A percentile compares a stretch with the other conserved stretches of the same genome.
Evolutionary conservation across 2,888 invertebrate genomes (phyloP).

Genomic region (Rhogogaster chlorosoma): DNA sequence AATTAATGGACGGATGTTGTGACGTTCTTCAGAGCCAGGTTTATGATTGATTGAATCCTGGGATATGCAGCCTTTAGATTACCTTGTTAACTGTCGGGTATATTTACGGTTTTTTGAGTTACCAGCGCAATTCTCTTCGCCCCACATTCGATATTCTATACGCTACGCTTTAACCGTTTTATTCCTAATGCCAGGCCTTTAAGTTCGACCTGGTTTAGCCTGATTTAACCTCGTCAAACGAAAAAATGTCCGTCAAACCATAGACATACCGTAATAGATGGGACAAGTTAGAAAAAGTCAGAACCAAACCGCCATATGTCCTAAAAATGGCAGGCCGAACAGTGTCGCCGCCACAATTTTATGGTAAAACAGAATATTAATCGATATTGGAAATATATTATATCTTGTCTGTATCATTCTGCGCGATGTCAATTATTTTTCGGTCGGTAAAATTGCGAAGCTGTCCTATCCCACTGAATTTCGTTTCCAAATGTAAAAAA

Average conservation of each 20-base stretch:
- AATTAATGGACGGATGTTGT: not conserved
- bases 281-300: too few relatives aligned
- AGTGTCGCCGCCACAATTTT: too few relatives aligned
- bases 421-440: too few relatives aligned
- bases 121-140: constrained; percentile 33
- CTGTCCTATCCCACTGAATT: too few relatives aligned
- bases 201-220: constrained; percentile 18
- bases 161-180: not conserved
- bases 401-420: too few relatives aligned
- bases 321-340: too few relatives aligned
- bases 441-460: too few relatives aligned
- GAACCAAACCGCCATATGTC: too few relatives aligned
- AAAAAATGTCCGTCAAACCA: constrained; percentile 20
- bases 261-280: too few relatives aligned
- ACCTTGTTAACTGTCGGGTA: constrained; percentile 24
- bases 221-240: constrained; percentile 16
- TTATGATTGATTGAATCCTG: constrained; percentile 21
- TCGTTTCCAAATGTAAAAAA: too few relatives aligned
- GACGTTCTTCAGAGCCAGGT: not conserved
- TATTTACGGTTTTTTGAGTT: constrained; percentile 32
- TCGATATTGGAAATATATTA: too few relatives aligned
- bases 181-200: not conserved
- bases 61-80: not conserved
- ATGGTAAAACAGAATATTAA: too few relatives aligned
- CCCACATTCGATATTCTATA: not conserved